Evolutionary conservation across 1,140 invertebrate species (phyloP), one percentile per base, ranked within the genome.

Genomic region (Ditylenchus dipsaci): DNA sequence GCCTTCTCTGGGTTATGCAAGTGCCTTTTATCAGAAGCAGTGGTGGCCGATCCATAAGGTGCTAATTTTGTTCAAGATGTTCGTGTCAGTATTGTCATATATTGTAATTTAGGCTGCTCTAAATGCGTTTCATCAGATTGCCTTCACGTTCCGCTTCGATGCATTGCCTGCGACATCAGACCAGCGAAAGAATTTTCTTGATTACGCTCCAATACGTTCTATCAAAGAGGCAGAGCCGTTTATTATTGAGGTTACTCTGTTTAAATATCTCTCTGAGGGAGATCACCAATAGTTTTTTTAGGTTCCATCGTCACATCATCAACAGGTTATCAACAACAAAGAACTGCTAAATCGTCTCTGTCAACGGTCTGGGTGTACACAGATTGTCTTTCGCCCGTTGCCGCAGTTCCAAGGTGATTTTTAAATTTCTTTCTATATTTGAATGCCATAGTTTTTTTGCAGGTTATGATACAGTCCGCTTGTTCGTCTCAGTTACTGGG

Each of bases 131-230:
- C 73, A 75, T 42, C 69, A 77, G 53, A 72, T 75, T 15, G 77
- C 71, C 11, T 77, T 78, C 29, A 77, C 67, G 21, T 59, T 63
- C 69, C 57, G 63, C 19, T 79, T 77, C 45, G 63, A 72, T 19
- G 30, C 43, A n/a, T 33, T 75, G 7, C 73, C 73, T 5, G 49
- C 42, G 19, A 74, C 62, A 23, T 76, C 76, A 33, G 19, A 72
- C 9, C 69, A 75, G 30, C 49, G 61, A 29, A 47, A 66, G 29
- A 49, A 63, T 21, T 26, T 30, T 23, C n/a, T 27, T 23, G 21
- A 75, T 45, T 59, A 74, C 3, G 17, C 29, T 30, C 30, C 29
- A 13, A 45, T 38, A 8, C 23, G 17, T 13, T 23, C 13, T n/a
- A 23, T 19, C 9, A 45, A 45, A 43, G 56, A 60, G n/a, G 71